These are phyloP conservation scores for Coremacera marginata DNA, from an alignment of 2,888 invertebrate species.

Conservation along the genomic window DNA sequence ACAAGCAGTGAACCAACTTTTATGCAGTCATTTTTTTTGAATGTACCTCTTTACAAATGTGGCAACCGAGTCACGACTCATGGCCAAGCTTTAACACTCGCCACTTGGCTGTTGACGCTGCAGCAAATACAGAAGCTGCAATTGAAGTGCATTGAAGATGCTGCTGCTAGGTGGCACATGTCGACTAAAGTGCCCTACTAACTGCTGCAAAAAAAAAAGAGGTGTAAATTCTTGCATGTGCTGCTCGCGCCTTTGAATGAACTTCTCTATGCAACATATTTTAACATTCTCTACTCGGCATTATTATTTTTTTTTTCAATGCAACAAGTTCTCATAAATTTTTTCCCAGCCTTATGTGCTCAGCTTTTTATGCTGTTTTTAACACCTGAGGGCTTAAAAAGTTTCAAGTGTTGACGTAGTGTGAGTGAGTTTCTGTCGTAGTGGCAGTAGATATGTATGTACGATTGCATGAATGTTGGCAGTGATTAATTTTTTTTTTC, in stretches of 20 bases:
- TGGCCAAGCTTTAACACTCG: neutral
- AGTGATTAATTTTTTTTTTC: conserved; percentile 19
- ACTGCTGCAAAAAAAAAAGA: neutral
- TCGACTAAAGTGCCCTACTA: neutral
- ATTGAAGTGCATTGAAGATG: neutral
- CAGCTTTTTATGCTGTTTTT: conserved; percentile 32
- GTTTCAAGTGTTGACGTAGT: conserved; percentile 32
- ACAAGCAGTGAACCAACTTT: neutral
- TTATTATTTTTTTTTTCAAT: neutral
- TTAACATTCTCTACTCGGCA: neutral
- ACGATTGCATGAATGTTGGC: neutral
- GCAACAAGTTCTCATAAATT: conserved; percentile 29
- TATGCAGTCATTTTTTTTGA: neutral
- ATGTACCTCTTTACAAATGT: neutral
- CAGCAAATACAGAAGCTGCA: neutral
- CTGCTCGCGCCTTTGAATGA: neutral
- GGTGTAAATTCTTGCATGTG: neutral
- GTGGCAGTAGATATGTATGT: neutral
- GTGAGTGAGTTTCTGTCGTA: neutral
- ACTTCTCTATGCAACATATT: conserved; percentile 7
- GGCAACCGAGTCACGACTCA: neutral
- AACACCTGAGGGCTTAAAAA: conserved; percentile 33
- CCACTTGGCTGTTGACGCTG: neutral
- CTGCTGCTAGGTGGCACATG: neutral
- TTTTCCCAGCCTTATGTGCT: neutral